Base-by-base conservation (phyloP, 2,113 vertebrate species). In the Mola mola region DNA sequence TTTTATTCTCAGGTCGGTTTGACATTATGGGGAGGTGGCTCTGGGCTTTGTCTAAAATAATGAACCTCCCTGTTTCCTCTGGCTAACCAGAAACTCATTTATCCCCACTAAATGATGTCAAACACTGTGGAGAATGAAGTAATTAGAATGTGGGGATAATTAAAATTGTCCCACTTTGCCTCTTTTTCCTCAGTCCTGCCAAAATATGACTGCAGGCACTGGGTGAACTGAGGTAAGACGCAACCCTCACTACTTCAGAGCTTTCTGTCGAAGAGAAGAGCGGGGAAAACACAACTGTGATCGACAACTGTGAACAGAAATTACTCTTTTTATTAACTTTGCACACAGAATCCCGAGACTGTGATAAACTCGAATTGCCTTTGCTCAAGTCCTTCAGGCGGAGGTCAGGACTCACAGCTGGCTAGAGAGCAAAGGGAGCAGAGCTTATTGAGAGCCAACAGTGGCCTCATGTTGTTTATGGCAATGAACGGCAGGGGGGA, bases 131-230 rank as follows among this genome's bases (percentile, higher is more conserved):
- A 72, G 77, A 87, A 80, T 75, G 73, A 42, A 86, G 88, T 85
- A 84, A 88, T 86, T 86, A 88, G 81, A 86, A 77, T 63, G 71
- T 75, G 63, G 53, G 68, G 79, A 87, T 90, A 87, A 88, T 88
- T 90, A 90, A 88, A 87, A 88, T 59, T 59, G 79, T 82, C 76
- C 82, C 79, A 86, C 66, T 87, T 86, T 67, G 79, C 53, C 48
- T 65, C 17, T 43, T 81, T 60, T 75, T 59, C 65, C 66, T 72
- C 63, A 28, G 33, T 59, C 65, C 62, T 72, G 53, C 62, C 59
- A 53, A 57, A 56, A 25, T 46, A 65, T 72, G 59, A 58, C 76
- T 19, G 47, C 59, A 59, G 83, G 84, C 76, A 2, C 10, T 5
- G 58, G 59, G 61, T 82, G 67, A 82, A 72, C 78, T 61, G 78